Percentiles rank a stretch among this genome's conserved stretches.
Evolutionary conservation across 2,888 invertebrate genomes (phyloP).

Genomic region (Arenicola marina): DNA sequence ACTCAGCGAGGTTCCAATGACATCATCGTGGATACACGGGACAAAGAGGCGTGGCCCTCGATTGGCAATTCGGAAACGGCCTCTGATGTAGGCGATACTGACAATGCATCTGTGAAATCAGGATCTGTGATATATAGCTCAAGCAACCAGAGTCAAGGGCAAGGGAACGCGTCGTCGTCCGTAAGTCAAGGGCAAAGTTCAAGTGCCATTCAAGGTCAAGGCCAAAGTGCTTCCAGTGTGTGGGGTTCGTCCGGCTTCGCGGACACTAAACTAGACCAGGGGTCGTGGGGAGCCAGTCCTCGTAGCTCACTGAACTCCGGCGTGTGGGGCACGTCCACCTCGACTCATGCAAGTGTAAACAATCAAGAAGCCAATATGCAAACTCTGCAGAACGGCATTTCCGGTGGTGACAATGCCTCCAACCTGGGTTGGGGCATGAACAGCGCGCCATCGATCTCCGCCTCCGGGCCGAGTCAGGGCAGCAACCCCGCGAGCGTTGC

Average conservation of each 20-base stretch:
- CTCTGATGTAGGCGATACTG: background rate
- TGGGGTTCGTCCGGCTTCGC: background rate
- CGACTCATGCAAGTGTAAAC: background rate
- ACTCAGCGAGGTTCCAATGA: too few species aligned
- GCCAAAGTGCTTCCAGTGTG: background rate
- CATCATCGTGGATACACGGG: background rate
- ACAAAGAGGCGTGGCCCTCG: background rate
- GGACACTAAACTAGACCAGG: background rate
- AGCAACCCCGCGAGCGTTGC: background rate
- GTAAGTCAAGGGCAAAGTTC: too few species aligned
- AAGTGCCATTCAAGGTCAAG: constrained; percentile 1
- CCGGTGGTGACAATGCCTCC: background rate
- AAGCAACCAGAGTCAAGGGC: background rate
- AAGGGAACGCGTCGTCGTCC: too few species aligned
- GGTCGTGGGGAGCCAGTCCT: background rate
- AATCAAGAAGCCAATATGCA: background rate
- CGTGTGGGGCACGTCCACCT: background rate
- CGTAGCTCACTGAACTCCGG: background rate
- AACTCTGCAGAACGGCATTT: background rate
- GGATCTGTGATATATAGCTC: constrained; percentile 1
- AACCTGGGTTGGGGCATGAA: too few species aligned
- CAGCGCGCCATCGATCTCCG: too few species aligned
- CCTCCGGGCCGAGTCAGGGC: too few species aligned
- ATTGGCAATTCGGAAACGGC: background rate
- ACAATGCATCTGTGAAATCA: constrained; percentile 6